phyloP scores from a whole-genome alignment of 2,797 vertebrate genomes.

The Acanthis flammea region DNA sequence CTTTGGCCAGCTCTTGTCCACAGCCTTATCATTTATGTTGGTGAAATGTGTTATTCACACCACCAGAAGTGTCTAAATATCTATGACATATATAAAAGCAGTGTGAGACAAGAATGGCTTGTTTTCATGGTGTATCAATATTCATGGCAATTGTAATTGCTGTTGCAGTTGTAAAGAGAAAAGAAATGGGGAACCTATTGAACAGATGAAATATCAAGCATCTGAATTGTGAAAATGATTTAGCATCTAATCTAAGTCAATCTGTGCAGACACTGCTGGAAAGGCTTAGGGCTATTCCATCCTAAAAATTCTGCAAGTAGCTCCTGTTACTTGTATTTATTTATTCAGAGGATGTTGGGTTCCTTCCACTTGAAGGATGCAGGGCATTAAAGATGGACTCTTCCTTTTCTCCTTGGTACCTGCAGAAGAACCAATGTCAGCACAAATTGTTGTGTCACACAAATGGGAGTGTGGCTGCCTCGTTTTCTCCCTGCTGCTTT shows the following conservation, averaged over 20 bases:
- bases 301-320: neutral
- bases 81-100: neutral
- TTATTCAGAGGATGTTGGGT: neutral
- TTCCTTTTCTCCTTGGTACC: neutral
- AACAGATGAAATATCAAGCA: conserved; percentile 17
- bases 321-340: neutral
- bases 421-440: neutral
- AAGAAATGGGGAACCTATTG: conserved; percentile 11
- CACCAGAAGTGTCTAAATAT: neutral
- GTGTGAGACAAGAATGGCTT: neutral
- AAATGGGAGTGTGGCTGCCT: neutral
- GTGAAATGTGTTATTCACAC: neutral
- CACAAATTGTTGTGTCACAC: neutral
- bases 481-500: neutral
- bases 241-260: conserved; percentile 8
- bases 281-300: neutral
- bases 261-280: conserved; percentile 16
- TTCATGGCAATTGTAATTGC: conserved; percentile 26
- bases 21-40: neutral
- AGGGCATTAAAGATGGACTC: neutral
- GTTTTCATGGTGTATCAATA: neutral
- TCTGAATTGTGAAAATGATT: conserved; percentile 41
- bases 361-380: neutral
- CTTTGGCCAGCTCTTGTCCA: neutral
- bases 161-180: neutral